Conservation (phyloP, 2,888 invertebrate genomes). For the Latrodectus hesperus region DNA sequence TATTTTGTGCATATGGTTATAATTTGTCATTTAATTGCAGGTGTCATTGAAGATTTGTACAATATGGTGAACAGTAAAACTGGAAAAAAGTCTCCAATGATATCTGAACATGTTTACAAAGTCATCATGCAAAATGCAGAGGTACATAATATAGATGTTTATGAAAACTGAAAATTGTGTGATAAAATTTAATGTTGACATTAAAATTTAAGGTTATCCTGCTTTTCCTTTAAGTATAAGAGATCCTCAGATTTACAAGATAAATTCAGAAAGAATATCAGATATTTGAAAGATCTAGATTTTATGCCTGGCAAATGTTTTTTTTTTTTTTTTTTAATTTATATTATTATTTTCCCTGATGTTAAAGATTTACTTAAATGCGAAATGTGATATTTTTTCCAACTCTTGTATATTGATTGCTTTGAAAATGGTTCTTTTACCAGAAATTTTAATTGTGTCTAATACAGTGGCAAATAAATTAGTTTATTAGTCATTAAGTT, state of each 20-base stretch:
- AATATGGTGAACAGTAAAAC: slow-evolving; percentile 85
- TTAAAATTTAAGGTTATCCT: neutral
- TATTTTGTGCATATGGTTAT: too few relatives aligned
- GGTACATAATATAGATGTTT: slow-evolving; percentile 72
- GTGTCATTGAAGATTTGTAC: slow-evolving; percentile 91
- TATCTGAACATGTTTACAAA: slow-evolving; percentile 87
- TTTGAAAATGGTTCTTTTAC: too few relatives aligned
- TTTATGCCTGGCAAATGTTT: neutral
- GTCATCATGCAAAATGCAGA: slow-evolving; percentile 92
- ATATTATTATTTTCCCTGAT: neutral
- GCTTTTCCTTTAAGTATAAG: neutral
- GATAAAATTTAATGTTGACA: neutral
- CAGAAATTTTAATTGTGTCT: too few relatives aligned
- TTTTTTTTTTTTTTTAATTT: slow-evolving; percentile 1
- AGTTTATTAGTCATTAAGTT: too few relatives aligned
- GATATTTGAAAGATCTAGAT: neutral
- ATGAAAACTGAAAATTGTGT: neutral
- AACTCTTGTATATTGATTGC: too few relatives aligned
- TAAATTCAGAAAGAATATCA: too few relatives aligned
- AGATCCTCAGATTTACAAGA: too few relatives aligned
- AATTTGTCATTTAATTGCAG: slow-evolving; percentile 77
- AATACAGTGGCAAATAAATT: too few relatives aligned
- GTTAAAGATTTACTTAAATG: too few relatives aligned
- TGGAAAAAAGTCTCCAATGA: slow-evolving; percentile 85
- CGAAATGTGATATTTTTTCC: too few relatives aligned